phyloP scores from a whole-genome alignment of 1,140 invertebrate genomes.

The Pogonomyrmex barbatus region DNA sequence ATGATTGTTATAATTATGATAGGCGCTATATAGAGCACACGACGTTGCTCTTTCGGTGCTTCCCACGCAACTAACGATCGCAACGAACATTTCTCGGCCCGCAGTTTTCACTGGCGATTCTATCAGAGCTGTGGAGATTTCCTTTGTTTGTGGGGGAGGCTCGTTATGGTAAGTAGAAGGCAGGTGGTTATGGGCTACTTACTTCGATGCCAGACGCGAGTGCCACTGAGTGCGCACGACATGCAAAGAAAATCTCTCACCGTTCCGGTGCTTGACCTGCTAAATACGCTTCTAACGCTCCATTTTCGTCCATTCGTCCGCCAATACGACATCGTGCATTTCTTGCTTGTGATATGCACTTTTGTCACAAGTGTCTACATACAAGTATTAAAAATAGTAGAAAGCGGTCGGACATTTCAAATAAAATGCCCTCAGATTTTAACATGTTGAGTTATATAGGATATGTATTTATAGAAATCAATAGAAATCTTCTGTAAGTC shows the following conservation, averaged over 20 bases:
- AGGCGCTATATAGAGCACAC: constrained; percentile 15
- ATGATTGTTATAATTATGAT: not conserved
- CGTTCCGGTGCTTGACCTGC: constrained; percentile 27
- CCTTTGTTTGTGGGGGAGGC: constrained; percentile 80
- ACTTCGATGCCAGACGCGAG: constrained; percentile 62
- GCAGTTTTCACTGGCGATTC: constrained; percentile 82
- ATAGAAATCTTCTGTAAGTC: not conserved
- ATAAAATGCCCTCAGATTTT: not conserved
- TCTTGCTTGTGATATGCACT: not conserved
- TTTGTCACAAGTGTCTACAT: not conserved
- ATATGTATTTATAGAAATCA: constrained; percentile 7
- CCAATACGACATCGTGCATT: constrained; percentile 12
- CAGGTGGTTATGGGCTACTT: constrained; percentile 81
- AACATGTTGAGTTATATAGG: not conserved
- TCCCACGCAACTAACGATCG: constrained; percentile 78
- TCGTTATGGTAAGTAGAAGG: constrained; percentile 75
- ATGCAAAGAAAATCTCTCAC: constrained; percentile 59
- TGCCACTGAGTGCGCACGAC: constrained; percentile 36
- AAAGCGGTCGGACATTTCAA: not conserved
- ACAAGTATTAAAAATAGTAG: constrained; percentile 1
- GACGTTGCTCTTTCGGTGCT: constrained; percentile 72
- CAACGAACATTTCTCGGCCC: constrained; percentile 70
- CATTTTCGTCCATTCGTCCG: constrained; percentile 21
- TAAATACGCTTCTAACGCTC: constrained; percentile 44
- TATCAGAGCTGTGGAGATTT: constrained; percentile 79